Evolutionary conservation across 2,113 vertebrate species (phyloP), one percentile per base, ranked within the genome.

Genomic region (Calypte anna): DNA sequence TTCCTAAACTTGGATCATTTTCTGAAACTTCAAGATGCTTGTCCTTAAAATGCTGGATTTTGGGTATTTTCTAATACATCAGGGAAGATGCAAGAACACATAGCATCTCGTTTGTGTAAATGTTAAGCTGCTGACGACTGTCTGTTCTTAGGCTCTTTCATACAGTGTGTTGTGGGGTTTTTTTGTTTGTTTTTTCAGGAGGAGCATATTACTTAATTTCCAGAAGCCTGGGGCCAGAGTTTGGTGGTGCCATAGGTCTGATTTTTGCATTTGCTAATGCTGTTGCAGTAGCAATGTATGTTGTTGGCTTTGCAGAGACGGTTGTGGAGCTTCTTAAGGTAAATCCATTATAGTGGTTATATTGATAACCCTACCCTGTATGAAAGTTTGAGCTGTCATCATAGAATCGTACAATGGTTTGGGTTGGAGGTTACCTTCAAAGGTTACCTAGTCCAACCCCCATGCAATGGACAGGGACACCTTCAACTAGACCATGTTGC

Each of bases 261-360:
- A 99, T 99, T 79, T 99, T 99, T 81, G 99, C 99, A 68, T 99
- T 99, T 93, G 99, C 99, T 85, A 99, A 99, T 84, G 99, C 99
- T 36, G 99, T 99, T 83, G 99, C 99, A 38, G 99, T 99, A 46
- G 99, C 99, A 94, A 99, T 99, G 99, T 99, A 99, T 64, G 99
- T 99, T 78, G 99, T 99, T 95, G 99, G 99, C 83, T 99, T 99
- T 95, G 98, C 99, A 62, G 99, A 99, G 94, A 99, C 99, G 1
- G 98, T 99, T 53, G 99, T 99, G 40, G 98, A 99, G 75, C 97
- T 99, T 40, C 98, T 99, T 12, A 90, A 96, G 81, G 99, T 99
- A 98, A 1, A 1, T 16, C 7, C 19, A 36, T 62, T 14, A 12
- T n/a, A 22, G 16, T 78, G 22, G 4, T 83, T 67, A 6, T 24